phyloP scores from a whole-genome alignment of 2,797 vertebrate genomes.

The Myiotriccus ornatus region DNA sequence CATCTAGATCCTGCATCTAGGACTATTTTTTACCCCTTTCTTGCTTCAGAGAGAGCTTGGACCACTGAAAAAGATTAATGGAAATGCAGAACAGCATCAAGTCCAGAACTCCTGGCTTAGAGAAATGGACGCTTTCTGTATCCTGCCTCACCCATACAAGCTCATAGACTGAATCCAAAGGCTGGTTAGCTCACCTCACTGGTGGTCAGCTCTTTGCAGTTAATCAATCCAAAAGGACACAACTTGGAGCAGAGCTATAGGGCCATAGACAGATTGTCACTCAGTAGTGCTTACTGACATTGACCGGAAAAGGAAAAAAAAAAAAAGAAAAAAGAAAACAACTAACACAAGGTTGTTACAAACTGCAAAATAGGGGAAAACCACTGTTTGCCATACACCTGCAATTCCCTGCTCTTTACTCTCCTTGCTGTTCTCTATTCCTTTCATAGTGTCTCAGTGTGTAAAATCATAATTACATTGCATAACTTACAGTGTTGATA shows the following conservation, averaged over 20 bases:
- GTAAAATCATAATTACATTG: neutral
- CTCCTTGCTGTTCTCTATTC: neutral
- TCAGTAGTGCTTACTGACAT: neutral
- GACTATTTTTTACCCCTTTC: neutral
- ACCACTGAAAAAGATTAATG: neutral
- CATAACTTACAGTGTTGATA: neutral
- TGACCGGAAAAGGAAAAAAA: neutral
- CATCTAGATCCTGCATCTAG: neutral
- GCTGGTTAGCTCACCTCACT: fast-evolving
- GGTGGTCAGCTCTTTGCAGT: neutral
- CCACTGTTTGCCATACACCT: neutral
- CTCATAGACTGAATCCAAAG: neutral
- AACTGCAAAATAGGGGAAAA: neutral
- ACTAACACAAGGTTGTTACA: neutral
- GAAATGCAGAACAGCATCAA: neutral
- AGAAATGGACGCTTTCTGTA: neutral
- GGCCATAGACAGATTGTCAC: neutral
- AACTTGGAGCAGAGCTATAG: neutral
- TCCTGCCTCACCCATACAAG: neutral
- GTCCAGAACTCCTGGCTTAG: neutral
- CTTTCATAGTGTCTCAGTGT: neutral
- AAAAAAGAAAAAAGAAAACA: fast-evolving
- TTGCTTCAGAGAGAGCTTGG: neutral
- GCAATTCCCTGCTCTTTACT: neutral
- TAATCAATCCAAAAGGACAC: neutral